Conservation (phyloP, 1,140 invertebrate genomes). For the Belonocnema kinseyi region DNA sequence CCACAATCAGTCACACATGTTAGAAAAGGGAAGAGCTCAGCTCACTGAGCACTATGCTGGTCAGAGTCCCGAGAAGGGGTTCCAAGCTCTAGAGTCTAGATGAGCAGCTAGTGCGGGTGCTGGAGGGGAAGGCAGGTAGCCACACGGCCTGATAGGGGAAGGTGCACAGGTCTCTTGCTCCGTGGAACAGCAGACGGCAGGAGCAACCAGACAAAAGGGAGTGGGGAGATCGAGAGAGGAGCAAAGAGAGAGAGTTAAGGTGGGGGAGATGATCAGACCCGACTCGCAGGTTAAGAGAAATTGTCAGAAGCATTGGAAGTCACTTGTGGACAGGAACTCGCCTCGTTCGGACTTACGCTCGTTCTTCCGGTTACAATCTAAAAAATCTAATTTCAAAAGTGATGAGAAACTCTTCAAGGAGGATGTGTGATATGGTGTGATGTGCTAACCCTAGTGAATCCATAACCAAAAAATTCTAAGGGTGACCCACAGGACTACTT, state of each 20-base stretch:
- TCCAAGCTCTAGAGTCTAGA: neutral
- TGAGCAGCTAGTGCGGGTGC: constrained; percentile 5
- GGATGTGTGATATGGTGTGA: constrained; percentile 4
- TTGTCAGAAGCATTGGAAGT: constrained; percentile 57
- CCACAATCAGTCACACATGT: no score
- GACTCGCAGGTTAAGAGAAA: constrained; percentile 59
- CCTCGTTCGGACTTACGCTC: constrained; percentile 40
- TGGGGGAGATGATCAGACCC: constrained; percentile 58
- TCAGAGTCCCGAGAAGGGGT: neutral
- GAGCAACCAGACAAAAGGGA: constrained; percentile 16
- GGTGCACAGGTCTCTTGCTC: constrained; percentile 34
- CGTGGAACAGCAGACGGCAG: constrained; percentile 30
- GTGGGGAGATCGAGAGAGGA: constrained; percentile 36
- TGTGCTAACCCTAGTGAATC: constrained; percentile 8
- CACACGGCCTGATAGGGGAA: constrained; percentile 40
- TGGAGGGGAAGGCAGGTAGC: constrained; percentile 35
- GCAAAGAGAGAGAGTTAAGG: constrained; percentile 33
- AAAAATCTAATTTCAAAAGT: neutral
- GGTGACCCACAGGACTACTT: neutral
- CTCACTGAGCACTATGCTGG: neutral
- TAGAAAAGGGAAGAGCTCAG: neutral
- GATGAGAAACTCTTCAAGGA: neutral
- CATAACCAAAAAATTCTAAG: neutral
- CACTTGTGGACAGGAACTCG: constrained; percentile 55
- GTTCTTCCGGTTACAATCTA: constrained; percentile 4